These are phyloP conservation scores for Macropodus opercularis DNA, from an alignment of 2,797 vertebrate species.

Conservation along the genomic window DNA sequence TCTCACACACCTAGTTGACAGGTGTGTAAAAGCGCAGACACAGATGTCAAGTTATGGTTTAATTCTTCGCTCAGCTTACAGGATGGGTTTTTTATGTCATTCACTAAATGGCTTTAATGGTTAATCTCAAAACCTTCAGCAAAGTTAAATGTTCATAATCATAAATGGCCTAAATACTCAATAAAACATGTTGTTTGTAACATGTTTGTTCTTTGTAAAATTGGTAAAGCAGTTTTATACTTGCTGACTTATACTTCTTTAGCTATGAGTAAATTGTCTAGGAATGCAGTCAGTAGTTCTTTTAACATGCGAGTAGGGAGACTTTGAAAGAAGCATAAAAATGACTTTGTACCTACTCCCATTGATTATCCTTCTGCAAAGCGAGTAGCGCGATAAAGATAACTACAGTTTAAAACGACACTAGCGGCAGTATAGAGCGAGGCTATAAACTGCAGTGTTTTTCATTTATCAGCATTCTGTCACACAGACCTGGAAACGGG, in stretches of 20 bases:
- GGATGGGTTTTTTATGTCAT: slow-evolving; percentile 53
- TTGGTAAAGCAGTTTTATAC: background rate
- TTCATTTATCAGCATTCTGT: slow-evolving; percentile 69
- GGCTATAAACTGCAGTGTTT: slow-evolving; percentile 59
- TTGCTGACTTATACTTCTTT: background rate
- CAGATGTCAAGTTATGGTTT: slow-evolving; percentile 54
- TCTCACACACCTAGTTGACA: slow-evolving; percentile 7
- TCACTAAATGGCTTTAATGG: slow-evolving; percentile 29
- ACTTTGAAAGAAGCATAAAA: slow-evolving; percentile 1
- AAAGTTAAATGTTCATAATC: slow-evolving; percentile 51
- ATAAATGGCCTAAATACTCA: slow-evolving; percentile 54
- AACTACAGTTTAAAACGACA: slow-evolving; percentile 56
- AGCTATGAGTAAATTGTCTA: background rate
- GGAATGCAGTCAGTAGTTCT: slow-evolving; percentile 2
- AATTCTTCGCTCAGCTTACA: slow-evolving; percentile 21
- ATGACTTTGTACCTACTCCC: background rate
- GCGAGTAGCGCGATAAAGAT: slow-evolving; percentile 53
- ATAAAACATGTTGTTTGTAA: slow-evolving; percentile 76
- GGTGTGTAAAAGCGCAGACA: slow-evolving; percentile 8
- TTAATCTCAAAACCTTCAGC: slow-evolving; percentile 33
- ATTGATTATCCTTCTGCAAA: slow-evolving; percentile 61
- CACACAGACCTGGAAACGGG: slow-evolving; percentile 45
- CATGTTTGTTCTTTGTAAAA: slow-evolving; percentile 13
- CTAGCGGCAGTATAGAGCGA: slow-evolving; percentile 35
- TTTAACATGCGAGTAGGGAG: slow-evolving; percentile 1